These are phyloP conservation scores for Scolopax bukidnonensis DNA, from an alignment of 2,797 vertebrate genomes.

Conservation along the genomic window DNA sequence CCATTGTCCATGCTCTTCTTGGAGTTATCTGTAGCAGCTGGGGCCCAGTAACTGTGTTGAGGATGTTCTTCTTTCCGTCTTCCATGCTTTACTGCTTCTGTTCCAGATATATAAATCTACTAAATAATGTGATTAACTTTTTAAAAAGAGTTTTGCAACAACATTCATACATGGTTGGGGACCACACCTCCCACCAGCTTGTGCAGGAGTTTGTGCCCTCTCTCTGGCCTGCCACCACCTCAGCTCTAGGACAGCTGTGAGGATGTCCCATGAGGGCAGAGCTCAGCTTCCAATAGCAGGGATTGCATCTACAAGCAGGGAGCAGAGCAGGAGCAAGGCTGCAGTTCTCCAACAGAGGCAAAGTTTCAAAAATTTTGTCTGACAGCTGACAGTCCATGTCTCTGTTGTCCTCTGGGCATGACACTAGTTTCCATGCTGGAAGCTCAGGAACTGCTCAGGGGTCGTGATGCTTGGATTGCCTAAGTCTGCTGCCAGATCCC, in stretches of 20 bases:
- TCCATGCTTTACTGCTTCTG: not conserved
- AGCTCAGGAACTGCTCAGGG: not conserved
- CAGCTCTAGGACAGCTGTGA: fast-evolving
- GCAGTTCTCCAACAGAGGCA: not conserved
- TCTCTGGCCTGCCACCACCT: not conserved
- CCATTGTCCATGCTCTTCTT: not conserved
- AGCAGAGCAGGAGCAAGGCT: not conserved
- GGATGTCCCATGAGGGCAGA: not conserved
- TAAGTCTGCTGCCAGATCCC: not conserved
- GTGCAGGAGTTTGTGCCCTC: not conserved
- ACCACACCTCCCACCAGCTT: not conserved
- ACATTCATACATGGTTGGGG: not conserved
- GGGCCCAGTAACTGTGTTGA: not conserved
- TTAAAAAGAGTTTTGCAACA: not conserved
- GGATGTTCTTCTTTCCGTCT: not conserved
- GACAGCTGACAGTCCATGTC: not conserved
- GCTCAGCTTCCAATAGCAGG: not conserved
- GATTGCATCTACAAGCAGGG: not conserved
- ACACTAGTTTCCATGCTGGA: fast-evolving
- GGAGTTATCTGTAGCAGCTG: not conserved
- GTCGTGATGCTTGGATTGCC: not conserved
- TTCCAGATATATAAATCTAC: not conserved
- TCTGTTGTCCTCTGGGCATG: not conserved
- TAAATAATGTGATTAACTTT: too few species aligned
- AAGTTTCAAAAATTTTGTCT: not conserved